phyloP scores from a whole-genome alignment of 2,113 vertebrate genomes.

The Aldabrachelys gigantea region DNA sequence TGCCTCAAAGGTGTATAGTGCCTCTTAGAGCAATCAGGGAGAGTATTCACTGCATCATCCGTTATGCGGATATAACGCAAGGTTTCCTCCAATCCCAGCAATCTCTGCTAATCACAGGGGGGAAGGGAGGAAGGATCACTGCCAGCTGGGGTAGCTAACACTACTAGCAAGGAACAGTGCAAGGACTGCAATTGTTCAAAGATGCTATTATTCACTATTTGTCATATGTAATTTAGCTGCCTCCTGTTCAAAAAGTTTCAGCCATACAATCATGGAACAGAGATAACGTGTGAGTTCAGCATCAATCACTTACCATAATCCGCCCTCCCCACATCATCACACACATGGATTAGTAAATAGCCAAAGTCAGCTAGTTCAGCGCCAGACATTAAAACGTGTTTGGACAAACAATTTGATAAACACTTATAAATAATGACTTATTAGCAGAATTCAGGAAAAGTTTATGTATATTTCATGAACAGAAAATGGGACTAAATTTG shows the following conservation, averaged over 20 bases:
- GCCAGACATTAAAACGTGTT: neutral
- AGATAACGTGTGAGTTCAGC: neutral
- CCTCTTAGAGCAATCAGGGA: neutral
- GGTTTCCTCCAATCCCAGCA: neutral
- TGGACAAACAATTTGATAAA: neutral
- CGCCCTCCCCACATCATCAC: no score
- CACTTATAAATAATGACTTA: neutral
- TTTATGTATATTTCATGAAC: neutral
- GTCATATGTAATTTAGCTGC: neutral
- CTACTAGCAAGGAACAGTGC: neutral
- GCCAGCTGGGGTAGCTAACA: neutral
- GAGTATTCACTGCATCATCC: neutral
- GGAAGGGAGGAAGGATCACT: neutral
- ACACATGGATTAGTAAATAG: neutral
- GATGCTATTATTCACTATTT: neutral
- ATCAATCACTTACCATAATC: no score
- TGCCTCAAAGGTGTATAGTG: neutral
- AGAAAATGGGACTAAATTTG: neutral
- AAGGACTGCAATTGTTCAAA: neutral
- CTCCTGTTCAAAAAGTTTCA: neutral
- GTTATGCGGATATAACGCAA: neutral
- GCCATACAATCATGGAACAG: neutral
- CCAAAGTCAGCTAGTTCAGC: neutral
- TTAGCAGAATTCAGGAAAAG: neutral
- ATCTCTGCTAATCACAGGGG: neutral